Base-by-base conservation (phyloP, 1,140 invertebrate genomes). In the Aleiodes sp. region DNA sequence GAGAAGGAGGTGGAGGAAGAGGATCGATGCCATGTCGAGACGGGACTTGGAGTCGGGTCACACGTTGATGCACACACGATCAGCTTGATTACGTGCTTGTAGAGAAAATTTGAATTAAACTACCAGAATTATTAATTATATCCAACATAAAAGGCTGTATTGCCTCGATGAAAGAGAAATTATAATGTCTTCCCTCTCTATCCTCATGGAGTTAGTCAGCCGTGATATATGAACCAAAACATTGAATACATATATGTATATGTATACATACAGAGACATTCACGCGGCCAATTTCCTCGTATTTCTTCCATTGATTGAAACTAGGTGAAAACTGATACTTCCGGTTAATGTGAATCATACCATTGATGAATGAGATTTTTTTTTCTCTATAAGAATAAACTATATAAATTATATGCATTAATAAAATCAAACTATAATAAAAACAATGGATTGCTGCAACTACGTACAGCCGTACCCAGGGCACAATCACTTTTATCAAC, bases 361-460 rank as follows among this genome's bases (percentile, higher is more conserved):
- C 57, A 33, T 60, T 60, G 57, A 60, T 37, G 7, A 61, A 61
- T 28, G 59, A 35, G 9, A 33, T 46, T 35, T 35, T 35, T 35
- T 35, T 35, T 52, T 24, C 46, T 4, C 26, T 12, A 12, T 2
- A 24, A 9, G 8, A 52, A 9, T 16, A 52, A 21, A 52, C 6
- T 21, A 6, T 24, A 52, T 56, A 24, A 26, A 46, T 26, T 26
- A 21, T 35, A 43, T 57, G 12, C 12, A 35, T 19, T 41, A 14
- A 60, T 4, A 33, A 60, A 43, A 21, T 39, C 16, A n/a, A 63
- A 14, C 26, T 28, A 14, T 41, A 39, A 24, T 57, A 59, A 28
- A 57, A 21, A 33, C 21, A 28, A 88, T 88, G 87, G 84, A 88
- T 81, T 88, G 87, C 76, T 88, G 87, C 77, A 88, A 88, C 68